Percentiles rank a stretch among this genome's conserved stretches.
phyloP scores from a whole-genome alignment of 1,140 invertebrate genomes.

The Trissolcus basalis region DNA sequence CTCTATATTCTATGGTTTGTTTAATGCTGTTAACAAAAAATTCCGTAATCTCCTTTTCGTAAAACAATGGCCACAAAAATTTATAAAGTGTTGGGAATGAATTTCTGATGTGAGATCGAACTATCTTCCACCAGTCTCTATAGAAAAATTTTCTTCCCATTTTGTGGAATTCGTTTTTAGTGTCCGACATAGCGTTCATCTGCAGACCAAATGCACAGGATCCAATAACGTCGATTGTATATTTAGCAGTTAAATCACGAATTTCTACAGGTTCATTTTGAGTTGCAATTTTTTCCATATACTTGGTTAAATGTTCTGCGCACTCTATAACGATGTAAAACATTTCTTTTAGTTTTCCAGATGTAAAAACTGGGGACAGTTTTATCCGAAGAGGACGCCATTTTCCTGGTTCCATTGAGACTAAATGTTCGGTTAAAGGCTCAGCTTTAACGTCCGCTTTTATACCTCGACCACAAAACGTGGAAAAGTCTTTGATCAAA shows the following conservation, averaged over 20 bases:
- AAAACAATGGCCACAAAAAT: slow-evolving; percentile 30
- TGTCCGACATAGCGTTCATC: slow-evolving; percentile 73
- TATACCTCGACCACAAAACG: slow-evolving; percentile 55
- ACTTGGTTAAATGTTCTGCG: slow-evolving; percentile 57
- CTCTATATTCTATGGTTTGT: slow-evolving; percentile 73
- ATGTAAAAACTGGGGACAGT: slow-evolving; percentile 41
- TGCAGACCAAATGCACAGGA: slow-evolving; percentile 78
- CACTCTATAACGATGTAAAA: slow-evolving; percentile 64
- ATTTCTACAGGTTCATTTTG: slow-evolving; percentile 44
- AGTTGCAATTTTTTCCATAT: slow-evolving; percentile 39
- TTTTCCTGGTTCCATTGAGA: slow-evolving; percentile 48
- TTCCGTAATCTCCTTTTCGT: slow-evolving; percentile 65
- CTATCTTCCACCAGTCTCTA: slow-evolving; percentile 52
- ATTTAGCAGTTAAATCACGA: slow-evolving; percentile 68
- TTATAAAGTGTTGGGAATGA: slow-evolving; percentile 49
- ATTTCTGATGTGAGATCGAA: slow-evolving; percentile 53
- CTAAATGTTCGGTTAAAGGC: slow-evolving; percentile 70
- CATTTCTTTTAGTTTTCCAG: slow-evolving; percentile 70
- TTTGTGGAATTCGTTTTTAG: slow-evolving; percentile 73
- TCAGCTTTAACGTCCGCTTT: slow-evolving; percentile 73
- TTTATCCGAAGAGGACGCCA: slow-evolving; percentile 69
- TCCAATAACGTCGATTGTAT: slow-evolving; percentile 77
- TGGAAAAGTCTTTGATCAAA: slow-evolving; percentile 42
- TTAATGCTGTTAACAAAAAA: slow-evolving; percentile 73
- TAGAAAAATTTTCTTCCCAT: slow-evolving; percentile 67